These are phyloP conservation scores for Misgurnus mizolepis DNA, from an alignment of 2,113 vertebrate genomes.

Conservation along the genomic window DNA sequence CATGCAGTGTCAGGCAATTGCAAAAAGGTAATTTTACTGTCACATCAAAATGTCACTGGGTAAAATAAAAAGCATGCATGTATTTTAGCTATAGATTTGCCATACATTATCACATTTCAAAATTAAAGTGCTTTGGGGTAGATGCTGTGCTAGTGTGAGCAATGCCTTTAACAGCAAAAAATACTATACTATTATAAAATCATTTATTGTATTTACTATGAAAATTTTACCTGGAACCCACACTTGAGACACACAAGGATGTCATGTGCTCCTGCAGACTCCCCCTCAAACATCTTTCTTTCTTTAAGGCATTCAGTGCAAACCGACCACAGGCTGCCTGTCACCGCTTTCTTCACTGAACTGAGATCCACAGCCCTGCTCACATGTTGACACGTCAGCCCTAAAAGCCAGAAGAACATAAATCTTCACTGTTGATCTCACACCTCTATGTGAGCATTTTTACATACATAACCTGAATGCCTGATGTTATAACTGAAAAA, in stretches of 20 bases:
- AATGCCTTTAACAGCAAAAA: no score
- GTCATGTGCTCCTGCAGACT: slow-evolving; percentile 76
- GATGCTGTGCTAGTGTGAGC: no score
- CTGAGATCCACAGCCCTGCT: slow-evolving; percentile 88
- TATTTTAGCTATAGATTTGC: no score
- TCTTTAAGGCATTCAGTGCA: slow-evolving; percentile 93
- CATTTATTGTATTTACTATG: neutral
- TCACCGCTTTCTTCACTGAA: slow-evolving; percentile 87
- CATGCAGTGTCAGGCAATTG: no score
- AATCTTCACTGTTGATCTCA: slow-evolving; percentile 1
- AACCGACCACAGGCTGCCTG: slow-evolving; percentile 84
- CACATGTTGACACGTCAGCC: slow-evolving; percentile 92
- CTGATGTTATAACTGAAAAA: neutral
- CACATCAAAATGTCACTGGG: no score
- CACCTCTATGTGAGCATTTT: neutral
- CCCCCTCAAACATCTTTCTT: slow-evolving; percentile 80
- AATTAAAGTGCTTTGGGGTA: no score
- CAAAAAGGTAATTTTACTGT: no score
- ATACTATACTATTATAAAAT: no score
- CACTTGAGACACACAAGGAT: slow-evolving; percentile 93
- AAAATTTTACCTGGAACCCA: slow-evolving; percentile 86
- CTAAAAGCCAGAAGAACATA: slow-evolving; percentile 59
- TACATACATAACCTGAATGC: neutral
- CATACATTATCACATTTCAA: no score
- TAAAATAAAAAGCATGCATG: no score